Conservation (phyloP, 1,140 invertebrate species). For the Charaxes varanes region DNA sequence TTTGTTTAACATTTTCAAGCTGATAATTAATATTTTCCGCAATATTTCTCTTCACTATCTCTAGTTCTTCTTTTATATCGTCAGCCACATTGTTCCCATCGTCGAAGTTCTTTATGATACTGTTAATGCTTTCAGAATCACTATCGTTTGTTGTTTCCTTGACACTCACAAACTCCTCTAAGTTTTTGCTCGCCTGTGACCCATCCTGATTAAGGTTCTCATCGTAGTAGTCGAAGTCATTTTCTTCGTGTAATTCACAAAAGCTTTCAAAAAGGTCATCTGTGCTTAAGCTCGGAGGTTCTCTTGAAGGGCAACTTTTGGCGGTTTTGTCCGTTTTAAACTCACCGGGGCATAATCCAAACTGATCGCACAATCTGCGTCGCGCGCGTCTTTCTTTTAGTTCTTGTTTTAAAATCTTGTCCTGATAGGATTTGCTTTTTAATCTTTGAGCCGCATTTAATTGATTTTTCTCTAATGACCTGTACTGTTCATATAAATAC, state of each 20-base stretch:
- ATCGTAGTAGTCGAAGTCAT: conserved; percentile 21
- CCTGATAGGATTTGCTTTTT: conserved; percentile 45
- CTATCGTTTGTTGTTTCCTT: conserved; percentile 25
- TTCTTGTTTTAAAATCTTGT: conserved; percentile 46
- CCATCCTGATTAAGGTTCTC: conserved; percentile 26
- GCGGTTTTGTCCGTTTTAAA: conserved; percentile 19
- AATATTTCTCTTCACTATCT: conserved; percentile 27
- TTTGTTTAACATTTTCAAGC: conserved; percentile 38
- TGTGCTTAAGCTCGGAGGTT: conserved; percentile 23
- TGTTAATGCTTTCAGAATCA: conserved; percentile 24
- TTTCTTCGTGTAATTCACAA: conserved; percentile 35
- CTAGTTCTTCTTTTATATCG: conserved; percentile 29
- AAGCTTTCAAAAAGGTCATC: conserved; percentile 50
- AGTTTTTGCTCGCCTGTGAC: conserved; percentile 24
- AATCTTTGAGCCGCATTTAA: conserved; percentile 46
- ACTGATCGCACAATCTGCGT: conserved; percentile 35
- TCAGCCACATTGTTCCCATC: conserved; percentile 21
- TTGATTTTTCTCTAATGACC: conserved; percentile 54
- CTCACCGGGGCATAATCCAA: conserved; percentile 32
- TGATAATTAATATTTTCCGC: conserved; percentile 41
- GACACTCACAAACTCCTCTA: conserved; percentile 28
- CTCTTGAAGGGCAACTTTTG: conserved; percentile 15
- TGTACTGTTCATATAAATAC: conserved; percentile 64
- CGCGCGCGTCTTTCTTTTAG: conserved; percentile 41
- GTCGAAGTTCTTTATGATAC: conserved; percentile 28